Percentiles rank a stretch among this genome's conserved stretches.
Conservation (phyloP, 2,113 vertebrate species). For the Dermatemys mawii region DNA sequence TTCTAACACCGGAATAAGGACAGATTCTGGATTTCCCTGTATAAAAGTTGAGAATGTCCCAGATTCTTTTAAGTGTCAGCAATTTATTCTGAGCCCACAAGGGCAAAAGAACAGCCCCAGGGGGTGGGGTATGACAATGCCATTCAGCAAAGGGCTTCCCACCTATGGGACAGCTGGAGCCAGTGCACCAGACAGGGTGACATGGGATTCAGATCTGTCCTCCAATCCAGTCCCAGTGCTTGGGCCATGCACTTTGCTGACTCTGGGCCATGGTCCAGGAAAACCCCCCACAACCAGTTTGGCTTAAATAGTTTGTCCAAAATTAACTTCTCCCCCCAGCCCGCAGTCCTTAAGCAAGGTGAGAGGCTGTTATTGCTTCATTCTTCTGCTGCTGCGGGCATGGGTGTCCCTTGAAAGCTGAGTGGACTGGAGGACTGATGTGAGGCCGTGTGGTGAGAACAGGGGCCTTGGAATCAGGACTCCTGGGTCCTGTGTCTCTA, state of each 20-base stretch:
- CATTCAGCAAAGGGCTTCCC: not conserved
- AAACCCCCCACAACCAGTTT: rapidly evolving
- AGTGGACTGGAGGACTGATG: not conserved
- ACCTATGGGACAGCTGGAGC: not conserved
- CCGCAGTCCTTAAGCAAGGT: rapidly evolving
- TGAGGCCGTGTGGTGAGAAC: not conserved
- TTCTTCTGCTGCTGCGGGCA: not conserved
- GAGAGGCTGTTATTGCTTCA: not conserved
- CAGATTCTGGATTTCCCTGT: not conserved
- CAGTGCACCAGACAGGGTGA: not conserved
- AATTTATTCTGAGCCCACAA: not conserved
- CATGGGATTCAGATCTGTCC: not conserved
- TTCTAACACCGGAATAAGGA: not conserved
- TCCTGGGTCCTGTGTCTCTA: rapidly evolving
- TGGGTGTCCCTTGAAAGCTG: not conserved
- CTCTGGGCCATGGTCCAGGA: not conserved
- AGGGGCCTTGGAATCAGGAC: rapidly evolving
- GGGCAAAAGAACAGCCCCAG: not conserved
- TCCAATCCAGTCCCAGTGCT: not conserved
- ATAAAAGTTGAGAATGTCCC: not conserved
- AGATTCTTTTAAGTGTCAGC: not conserved
- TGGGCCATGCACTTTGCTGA: not conserved
- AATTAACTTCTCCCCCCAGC: rapidly evolving
- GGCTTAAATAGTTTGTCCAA: not conserved
- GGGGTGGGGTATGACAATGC: not conserved